phyloP scores from a whole-genome alignment of 2,888 invertebrate genomes.

The Isoperla grammatica region DNA sequence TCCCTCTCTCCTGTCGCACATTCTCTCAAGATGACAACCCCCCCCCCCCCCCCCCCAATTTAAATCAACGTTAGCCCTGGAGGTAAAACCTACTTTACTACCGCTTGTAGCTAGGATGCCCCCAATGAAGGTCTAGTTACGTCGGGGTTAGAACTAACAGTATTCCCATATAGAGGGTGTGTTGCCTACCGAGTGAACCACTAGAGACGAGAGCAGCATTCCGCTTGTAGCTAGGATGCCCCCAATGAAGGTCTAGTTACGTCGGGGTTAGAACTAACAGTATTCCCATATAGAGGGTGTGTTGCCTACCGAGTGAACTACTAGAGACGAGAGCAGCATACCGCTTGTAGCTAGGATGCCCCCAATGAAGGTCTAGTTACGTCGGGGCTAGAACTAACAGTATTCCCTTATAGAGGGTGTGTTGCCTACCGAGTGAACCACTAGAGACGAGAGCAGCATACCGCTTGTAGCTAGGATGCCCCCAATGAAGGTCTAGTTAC shows the following conservation, averaged over 20 bases:
- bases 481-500: slow-evolving; percentile 80
- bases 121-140: slow-evolving; percentile 80
- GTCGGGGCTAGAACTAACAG: too few relatives aligned
- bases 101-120: slow-evolving; percentile 72
- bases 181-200: slow-evolving; percentile 49
- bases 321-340: slow-evolving; percentile 74
- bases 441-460: slow-evolving; percentile 74
- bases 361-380: slow-evolving; percentile 80
- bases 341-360: slow-evolving; percentile 72
- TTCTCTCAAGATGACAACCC: too few relatives aligned
- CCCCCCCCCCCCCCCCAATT: too few relatives aligned
- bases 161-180: too few relatives aligned
- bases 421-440: slow-evolving; percentile 45
- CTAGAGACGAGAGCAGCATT: slow-evolving; percentile 74
- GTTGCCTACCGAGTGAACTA: slow-evolving; percentile 49
- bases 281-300: too few relatives aligned
- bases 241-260: slow-evolving; percentile 80
- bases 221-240: slow-evolving; percentile 72
- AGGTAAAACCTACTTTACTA: too few relatives aligned
- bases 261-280: too few relatives aligned
- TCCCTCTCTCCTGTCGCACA: too few relatives aligned
- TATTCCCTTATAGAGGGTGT: too few relatives aligned
- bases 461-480: slow-evolving; percentile 72
- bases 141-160: too few relatives aligned
- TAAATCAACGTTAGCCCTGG: too few relatives aligned